A percentile compares a stretch with the other conserved stretches of the same genome.
Evolutionary conservation across 2,888 invertebrate genomes (phyloP).

Genomic region (Dione vanillae): DNA sequence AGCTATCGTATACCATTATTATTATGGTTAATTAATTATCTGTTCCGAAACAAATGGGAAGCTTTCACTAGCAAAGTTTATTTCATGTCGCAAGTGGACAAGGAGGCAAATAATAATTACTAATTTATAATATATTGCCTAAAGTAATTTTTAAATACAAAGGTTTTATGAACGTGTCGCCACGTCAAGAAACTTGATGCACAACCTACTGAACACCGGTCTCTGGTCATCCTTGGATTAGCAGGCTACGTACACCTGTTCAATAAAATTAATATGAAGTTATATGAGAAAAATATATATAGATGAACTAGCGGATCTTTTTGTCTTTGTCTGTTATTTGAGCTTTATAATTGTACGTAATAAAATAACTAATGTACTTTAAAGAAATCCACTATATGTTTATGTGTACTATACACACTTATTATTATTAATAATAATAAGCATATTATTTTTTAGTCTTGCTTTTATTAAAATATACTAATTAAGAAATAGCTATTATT

Average conservation of each 20-base stretch:
- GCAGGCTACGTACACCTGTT: constrained; percentile 70
- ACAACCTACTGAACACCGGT: constrained; percentile 65
- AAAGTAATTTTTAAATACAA: constrained; percentile 59
- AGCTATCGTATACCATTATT: not conserved
- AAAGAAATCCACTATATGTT: too few species aligned
- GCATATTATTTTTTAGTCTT: too few species aligned
- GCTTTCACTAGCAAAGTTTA: constrained; percentile 10
- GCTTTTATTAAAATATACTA: too few species aligned
- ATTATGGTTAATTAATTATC: constrained; percentile 1
- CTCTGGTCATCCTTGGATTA: constrained; percentile 76
- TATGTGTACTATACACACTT: too few species aligned
- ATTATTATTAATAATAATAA: too few species aligned
- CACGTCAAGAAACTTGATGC: constrained; percentile 62
- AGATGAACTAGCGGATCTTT: not conserved
- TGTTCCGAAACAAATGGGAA: constrained; percentile 5
- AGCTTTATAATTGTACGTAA: not conserved
- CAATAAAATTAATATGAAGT: constrained; percentile 67
- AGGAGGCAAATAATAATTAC: not conserved
- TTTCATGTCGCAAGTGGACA: constrained; percentile 5
- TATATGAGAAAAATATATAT: constrained; percentile 69
- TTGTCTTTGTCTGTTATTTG: not conserved
- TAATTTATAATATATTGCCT: constrained; percentile 7
- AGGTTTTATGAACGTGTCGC: constrained; percentile 54
- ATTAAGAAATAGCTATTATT: too few species aligned
- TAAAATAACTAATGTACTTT: too few species aligned